Percentiles rank a stretch among this genome's conserved stretches.
phyloP scores from a whole-genome alignment of 2,797 vertebrate species.

The Fistularia commersonii region DNA sequence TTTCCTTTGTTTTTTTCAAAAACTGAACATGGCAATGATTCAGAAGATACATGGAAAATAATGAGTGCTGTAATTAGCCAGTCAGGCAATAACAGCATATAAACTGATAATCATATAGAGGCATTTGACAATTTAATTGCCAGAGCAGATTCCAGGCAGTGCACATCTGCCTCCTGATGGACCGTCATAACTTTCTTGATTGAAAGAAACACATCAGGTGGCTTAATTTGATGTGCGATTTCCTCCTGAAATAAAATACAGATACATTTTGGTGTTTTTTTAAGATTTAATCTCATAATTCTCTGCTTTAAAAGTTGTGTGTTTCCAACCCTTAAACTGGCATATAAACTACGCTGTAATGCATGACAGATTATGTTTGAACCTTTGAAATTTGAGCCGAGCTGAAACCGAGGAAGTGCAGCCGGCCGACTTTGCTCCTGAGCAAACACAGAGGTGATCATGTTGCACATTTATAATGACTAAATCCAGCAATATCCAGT shows the following conservation, averaged over 20 bases:
- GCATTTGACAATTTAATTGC: constrained; percentile 65
- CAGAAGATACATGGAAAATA: constrained; percentile 81
- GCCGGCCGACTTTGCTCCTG: constrained; percentile 25
- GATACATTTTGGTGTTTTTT: constrained; percentile 2
- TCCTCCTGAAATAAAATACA: constrained; percentile 23
- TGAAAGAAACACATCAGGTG: constrained; percentile 8
- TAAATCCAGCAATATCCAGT: constrained; percentile 46
- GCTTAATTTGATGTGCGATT: constrained; percentile 13
- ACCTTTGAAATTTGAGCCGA: constrained; percentile 3
- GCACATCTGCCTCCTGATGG: constrained; percentile 25
- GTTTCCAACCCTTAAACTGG: background rate
- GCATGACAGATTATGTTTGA: background rate
- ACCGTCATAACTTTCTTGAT: constrained; percentile 26
- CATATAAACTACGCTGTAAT: constrained; percentile 24
- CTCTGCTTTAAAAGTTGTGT: too few relatives aligned
- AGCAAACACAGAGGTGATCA: constrained; percentile 30
- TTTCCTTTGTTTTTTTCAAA: constrained; percentile 79
- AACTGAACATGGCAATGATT: constrained; percentile 83
- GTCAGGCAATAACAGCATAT: constrained; percentile 65
- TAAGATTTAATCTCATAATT: constrained; percentile 10
- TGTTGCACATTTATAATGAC: constrained; percentile 33
- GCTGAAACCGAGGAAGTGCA: constrained; percentile 21
- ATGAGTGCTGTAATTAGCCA: constrained; percentile 79
- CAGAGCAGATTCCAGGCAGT: constrained; percentile 10
- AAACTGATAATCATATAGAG: constrained; percentile 67